phyloP scores from a whole-genome alignment of 2,888 invertebrate genomes.

The Tolmerus cingulatus region DNA sequence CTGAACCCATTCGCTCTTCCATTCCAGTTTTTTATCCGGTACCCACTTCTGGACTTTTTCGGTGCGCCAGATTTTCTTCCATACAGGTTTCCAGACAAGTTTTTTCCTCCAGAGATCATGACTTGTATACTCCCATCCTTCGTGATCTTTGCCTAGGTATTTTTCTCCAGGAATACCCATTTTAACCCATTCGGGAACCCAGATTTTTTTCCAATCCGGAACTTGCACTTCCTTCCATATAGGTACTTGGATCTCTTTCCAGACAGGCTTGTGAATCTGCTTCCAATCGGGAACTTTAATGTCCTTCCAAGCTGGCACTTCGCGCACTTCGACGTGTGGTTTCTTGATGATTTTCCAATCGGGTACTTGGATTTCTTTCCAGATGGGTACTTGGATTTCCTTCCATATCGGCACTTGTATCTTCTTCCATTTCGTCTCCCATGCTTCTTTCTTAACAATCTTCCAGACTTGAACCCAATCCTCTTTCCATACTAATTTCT shows the following conservation, averaged over 20 bases:
- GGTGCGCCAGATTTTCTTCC: conserved; percentile 83
- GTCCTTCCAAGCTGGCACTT: conserved; percentile 79
- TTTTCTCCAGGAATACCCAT: conserved; percentile 81
- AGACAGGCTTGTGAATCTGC: conserved; percentile 63
- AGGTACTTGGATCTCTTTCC: conserved; percentile 79
- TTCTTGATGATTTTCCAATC: conserved; percentile 75
- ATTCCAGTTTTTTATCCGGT: conserved; percentile 73
- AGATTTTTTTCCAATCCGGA: conserved; percentile 70
- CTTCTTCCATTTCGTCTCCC: conserved; percentile 81
- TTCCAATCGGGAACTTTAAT: conserved; percentile 75
- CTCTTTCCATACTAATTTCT: conserved; percentile 83
- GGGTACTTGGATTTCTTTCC: conserved; percentile 77
- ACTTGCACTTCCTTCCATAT: conserved; percentile 71
- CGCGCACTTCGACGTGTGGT: conserved; percentile 70
- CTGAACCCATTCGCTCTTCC: conserved; percentile 69
- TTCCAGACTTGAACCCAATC: conserved; percentile 78
- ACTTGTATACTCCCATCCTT: conserved; percentile 84
- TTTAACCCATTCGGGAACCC: conserved; percentile 71
- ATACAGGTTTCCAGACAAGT: conserved; percentile 70
- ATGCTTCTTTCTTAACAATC: conserved; percentile 75
- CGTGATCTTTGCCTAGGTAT: conserved; percentile 80
- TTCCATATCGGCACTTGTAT: conserved; percentile 80
- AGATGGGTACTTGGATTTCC: conserved; percentile 77
- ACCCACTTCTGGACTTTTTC: conserved; percentile 80
- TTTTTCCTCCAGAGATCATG: conserved; percentile 89